A percentile compares a stretch with the other conserved stretches of the same genome.
phyloP scores from a whole-genome alignment of 1,140 invertebrate species.

The Plutomurus gul region DNA sequence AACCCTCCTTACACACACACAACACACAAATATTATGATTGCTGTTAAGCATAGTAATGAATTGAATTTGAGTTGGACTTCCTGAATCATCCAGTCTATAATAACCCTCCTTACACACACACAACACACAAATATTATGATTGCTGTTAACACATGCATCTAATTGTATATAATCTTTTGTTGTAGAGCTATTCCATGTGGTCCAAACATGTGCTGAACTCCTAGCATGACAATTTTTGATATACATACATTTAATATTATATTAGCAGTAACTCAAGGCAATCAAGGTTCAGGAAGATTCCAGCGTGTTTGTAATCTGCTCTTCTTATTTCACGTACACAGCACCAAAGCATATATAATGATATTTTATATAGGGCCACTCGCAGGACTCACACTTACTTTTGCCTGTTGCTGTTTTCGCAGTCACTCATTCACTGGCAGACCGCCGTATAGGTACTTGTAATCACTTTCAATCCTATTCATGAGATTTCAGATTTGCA shows the following conservation, averaged over 20 bases:
- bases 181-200: not conserved
- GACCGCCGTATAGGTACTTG: too few relatives aligned
- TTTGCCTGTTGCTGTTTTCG: too few relatives aligned
- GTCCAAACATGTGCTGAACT: not conserved
- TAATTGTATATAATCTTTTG: not conserved
- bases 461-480: not conserved
- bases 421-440: too few relatives aligned
- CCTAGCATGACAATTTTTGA: not conserved
- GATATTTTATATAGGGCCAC: too few relatives aligned
- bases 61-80: not conserved
- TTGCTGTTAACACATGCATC: not conserved
- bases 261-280: conserved; percentile 4
- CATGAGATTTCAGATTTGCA: not conserved
- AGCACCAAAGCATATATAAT: too few relatives aligned
- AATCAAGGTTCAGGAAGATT: conserved; percentile 23
- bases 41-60: not conserved
- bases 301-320: not conserved
- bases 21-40: too few relatives aligned
- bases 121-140: not conserved
- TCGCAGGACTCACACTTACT: too few relatives aligned
- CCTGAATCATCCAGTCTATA: not conserved
- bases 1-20: not conserved
- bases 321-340: not conserved
- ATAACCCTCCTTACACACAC: not conserved
- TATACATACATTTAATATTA: too few relatives aligned